Conservation (phyloP, 2,888 invertebrate species). For the Lathronympha strigana region DNA sequence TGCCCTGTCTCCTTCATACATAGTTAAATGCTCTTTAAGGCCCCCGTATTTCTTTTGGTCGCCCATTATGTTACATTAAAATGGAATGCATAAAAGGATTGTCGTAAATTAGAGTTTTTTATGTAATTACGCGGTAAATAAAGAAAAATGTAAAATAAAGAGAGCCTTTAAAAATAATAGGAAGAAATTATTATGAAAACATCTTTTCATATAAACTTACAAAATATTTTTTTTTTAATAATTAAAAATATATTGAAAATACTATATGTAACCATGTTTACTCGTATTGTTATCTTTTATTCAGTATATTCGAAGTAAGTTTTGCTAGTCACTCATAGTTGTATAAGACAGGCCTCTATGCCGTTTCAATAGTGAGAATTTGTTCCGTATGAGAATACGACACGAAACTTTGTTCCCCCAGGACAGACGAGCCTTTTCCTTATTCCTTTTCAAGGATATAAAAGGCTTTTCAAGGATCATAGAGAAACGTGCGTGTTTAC, state of each 20-base stretch:
- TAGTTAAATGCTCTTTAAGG: slow-evolving; percentile 79
- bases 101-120: slow-evolving; percentile 71
- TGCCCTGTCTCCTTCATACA: slow-evolving; percentile 79
- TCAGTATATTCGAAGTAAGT: background rate
- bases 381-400: slow-evolving; percentile 51
- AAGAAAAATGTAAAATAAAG: slow-evolving; percentile 53
- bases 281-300: background rate
- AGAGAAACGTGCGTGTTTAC: slow-evolving; percentile 48
- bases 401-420: slow-evolving; percentile 53
- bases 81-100: slow-evolving; percentile 75
- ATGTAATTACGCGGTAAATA: slow-evolving; percentile 71
- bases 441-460: slow-evolving; percentile 53
- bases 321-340: slow-evolving; percentile 26
- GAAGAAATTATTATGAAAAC: background rate
- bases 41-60: slow-evolving; percentile 70
- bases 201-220: background rate
- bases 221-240: no score
- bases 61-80: slow-evolving; percentile 72
- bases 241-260: background rate
- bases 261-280: background rate
- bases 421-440: slow-evolving; percentile 53
- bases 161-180: background rate
- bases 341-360: slow-evolving; percentile 37
- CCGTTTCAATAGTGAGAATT: slow-evolving; percentile 45
- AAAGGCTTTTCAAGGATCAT: slow-evolving; percentile 53